These are phyloP conservation scores for Drosophila kambysellisi DNA, from an alignment of 2,888 invertebrate genomes.

Conservation along the genomic window DNA sequence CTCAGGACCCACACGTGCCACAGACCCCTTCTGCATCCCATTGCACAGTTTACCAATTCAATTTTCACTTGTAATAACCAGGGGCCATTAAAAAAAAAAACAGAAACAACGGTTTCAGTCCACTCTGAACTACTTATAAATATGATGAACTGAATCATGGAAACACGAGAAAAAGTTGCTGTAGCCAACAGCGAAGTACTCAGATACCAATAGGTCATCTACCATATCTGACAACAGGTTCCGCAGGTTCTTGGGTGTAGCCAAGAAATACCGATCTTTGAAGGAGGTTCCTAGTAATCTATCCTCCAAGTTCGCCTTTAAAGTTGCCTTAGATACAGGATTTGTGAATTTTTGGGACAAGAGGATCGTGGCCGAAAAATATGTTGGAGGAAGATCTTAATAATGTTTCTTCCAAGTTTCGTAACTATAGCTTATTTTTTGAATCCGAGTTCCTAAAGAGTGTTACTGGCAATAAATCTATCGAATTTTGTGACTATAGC, in stretches of 20 bases:
- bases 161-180: neutral
- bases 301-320: neutral
- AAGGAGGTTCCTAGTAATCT: neutral
- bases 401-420: neutral
- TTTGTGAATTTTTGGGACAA: too few species aligned
- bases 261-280: neutral
- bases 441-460: neutral
- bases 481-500: neutral
- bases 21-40: conserved; percentile 23
- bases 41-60: conserved; percentile 67
- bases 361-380: too few species aligned
- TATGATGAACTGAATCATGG: neutral
- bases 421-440: neutral
- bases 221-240: neutral
- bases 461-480: neutral
- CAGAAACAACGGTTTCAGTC: neutral
- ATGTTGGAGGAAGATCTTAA: neutral
- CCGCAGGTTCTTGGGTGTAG: neutral
- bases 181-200: too few species aligned
- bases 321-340: neutral
- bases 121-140: neutral
- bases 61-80: conserved; percentile 11
- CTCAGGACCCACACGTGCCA: conserved; percentile 38
- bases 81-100: neutral
- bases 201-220: neutral